Evolutionary conservation across 2,797 vertebrate species (phyloP), one percentile per base, ranked within the genome.

Genomic region (Anomalospiza imberbis): DNA sequence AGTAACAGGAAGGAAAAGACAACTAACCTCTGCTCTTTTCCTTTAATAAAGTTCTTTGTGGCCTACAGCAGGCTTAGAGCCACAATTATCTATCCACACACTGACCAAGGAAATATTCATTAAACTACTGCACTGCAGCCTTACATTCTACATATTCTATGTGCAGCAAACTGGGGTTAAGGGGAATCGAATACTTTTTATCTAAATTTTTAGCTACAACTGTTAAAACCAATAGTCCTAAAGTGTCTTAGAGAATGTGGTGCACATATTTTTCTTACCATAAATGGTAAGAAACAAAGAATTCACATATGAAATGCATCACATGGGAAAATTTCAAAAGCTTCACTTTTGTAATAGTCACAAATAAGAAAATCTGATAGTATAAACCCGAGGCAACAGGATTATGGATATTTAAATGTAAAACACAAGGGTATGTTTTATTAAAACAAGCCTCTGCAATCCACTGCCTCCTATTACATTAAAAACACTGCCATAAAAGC

Each of bases 101-200:
- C 0, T 11, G 22, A 91, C 68, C 25, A 58, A 36, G 18, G 17
- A 71, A 85, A 85, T 61, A 70, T 3, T 58, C 10, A 40, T 53
- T 66, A 77, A 78, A 19, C 12, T 26, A 74, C 10, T 25, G 24
- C 36, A 73, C 32, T 71, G 61, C 18, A 53, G 34, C 10, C 44
- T 55, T n/a, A 60, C 1, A 21, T 10, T n/a, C 21, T 61, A 38
- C 0, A 0, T 36, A 62, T 7, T 76, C 29, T 55, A 65, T n/a
- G 14, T 47, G 21, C 16, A 53, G 48, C 17, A 78, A 94, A 47
- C 18, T 10, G 7, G 20, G 10, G 6, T 47, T 86, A 78, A 78
- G 16, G 6, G 34, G 21, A 54, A 22, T 10, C 6, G 7, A 36
- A 61, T 24, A 34, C 5, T 66, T 91, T 53, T 54, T 2, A 70